Evolutionary conservation across 2,797 vertebrate genomes (phyloP).

Genomic region (Botia kubotai): DNA sequence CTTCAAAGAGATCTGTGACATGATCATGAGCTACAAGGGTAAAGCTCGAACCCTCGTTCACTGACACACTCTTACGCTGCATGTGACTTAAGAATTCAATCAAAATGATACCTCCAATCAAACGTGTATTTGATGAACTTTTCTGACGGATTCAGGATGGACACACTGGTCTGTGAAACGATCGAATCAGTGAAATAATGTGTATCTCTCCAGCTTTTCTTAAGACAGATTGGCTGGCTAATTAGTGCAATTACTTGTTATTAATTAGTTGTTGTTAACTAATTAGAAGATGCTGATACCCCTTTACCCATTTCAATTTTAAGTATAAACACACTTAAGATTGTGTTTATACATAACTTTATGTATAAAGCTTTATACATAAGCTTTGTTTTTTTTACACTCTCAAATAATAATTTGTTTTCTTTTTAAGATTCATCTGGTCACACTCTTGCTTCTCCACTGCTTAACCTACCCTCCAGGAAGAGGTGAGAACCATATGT

Average conservation of each 20-base stretch:
- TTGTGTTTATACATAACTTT: too few species aligned
- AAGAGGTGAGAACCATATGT: slow-evolving; percentile 85
- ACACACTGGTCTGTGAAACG: not conserved
- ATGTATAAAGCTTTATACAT: not conserved
- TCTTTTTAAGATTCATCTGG: slow-evolving; percentile 86
- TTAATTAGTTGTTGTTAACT: not conserved
- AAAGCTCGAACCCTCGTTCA: slow-evolving; percentile 43
- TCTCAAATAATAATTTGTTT: slow-evolving; percentile 19
- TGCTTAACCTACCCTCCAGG: slow-evolving; percentile 92
- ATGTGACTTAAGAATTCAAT: not conserved
- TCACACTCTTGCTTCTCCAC: slow-evolving; percentile 90
- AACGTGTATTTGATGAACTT: too few species aligned
- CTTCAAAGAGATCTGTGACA: slow-evolving; percentile 99
- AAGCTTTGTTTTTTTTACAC: too few species aligned
- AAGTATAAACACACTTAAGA: too few species aligned
- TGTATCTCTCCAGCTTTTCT: not conserved
- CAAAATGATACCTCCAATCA: too few species aligned
- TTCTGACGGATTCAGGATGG: not conserved
- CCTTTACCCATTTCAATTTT: not conserved
- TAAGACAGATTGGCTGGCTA: not conserved
- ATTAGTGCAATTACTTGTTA: not conserved
- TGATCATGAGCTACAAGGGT: slow-evolving; percentile 98
- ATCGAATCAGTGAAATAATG: too few species aligned
- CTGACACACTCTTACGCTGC: not conserved
- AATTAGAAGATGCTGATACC: not conserved